These are phyloP conservation scores for Ptilorrhoa leucosticta DNA, from an alignment of 2,113 vertebrate species.

Conservation along the genomic window DNA sequence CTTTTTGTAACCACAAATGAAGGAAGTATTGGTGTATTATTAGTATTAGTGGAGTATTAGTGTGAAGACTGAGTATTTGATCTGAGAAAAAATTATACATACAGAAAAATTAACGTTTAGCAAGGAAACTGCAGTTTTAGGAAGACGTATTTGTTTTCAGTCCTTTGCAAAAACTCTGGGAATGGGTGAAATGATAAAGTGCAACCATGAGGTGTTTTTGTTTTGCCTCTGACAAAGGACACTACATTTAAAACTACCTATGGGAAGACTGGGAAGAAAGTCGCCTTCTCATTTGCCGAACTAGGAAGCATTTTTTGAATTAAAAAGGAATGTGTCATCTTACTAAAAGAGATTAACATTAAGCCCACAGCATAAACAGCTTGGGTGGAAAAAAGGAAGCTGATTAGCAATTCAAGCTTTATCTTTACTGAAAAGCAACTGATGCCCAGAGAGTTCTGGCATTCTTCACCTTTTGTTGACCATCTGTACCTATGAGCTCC, in stretches of 20 bases:
- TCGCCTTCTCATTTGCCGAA: conserved; percentile 37
- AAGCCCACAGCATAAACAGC: conserved; percentile 65
- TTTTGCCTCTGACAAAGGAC: neutral
- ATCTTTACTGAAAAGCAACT: conserved; percentile 72
- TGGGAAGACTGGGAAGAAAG: neutral
- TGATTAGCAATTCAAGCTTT: conserved; percentile 81
- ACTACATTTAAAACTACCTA: conserved; percentile 61
- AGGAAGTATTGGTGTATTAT: neutral
- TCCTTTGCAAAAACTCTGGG: neutral
- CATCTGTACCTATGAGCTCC: conserved; percentile 81
- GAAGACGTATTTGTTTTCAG: neutral
- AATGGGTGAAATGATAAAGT: conserved; percentile 9
- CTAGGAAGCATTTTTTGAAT: conserved; percentile 68
- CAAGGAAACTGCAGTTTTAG: conserved; percentile 8
- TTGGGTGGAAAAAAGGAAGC: conserved; percentile 72
- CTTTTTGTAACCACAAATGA: conserved; percentile 3
- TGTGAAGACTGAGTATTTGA: neutral
- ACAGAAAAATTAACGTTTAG: neutral
- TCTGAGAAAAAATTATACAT: neutral
- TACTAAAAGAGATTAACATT: conserved; percentile 67
- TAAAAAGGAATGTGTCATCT: conserved; percentile 60
- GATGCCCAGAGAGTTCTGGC: conserved; percentile 63
- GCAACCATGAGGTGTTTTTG: neutral
- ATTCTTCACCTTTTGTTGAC: conserved; percentile 84
- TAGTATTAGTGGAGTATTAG: neutral